Evolutionary conservation across 2,888 invertebrate species (phyloP), one percentile per base, ranked within the genome.

Genomic region (Chalcis sispes): DNA sequence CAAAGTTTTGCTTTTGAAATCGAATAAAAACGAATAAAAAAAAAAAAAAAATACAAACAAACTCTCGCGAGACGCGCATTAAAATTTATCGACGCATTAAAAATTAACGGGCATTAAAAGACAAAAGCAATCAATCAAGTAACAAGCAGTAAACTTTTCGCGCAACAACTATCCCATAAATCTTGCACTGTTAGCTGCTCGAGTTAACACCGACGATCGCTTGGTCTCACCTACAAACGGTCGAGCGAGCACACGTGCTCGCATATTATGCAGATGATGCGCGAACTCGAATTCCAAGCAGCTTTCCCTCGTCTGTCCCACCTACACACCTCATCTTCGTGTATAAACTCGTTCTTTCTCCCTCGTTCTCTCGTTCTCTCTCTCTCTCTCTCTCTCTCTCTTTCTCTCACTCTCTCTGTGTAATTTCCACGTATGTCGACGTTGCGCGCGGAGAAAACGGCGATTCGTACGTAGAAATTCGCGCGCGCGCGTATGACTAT

Each of bases 221-320:
- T n/a, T 1, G 29, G n/a, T n/a, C 46, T 18, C 36, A 36, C n/a
- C 18, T 64, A n/a, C 2, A 61, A 15, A 20, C 32, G 18, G 29
- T 20, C 23, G 58, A 18, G 54, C 25, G 42, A 50, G 52, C 36
- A 13, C 62, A 74, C 67, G 74, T 67, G 67, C n/a, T 62, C 66
- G 42, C 66, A 42, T 32, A 50, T 61, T 61, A 73, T 73, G 73
- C 73, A 73, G 73, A 73, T 73, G 48, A 36, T 23, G 13, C 48
- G 40, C 66, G 52, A 70, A 50, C 61, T 73, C 73, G 40, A 69
- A 74, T 67, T 74, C 74, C 73, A 66, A 13, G 15, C 46, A 23
- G 29, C 18, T 29, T 46, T 15, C 32, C 46, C 65, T 23, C 56
- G 50, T 23, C 36, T 18, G 59, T 13, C 40, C 23, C n/a, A 15